A percentile compares a stretch with the other conserved stretches of the same genome.
Evolutionary conservation across 2,888 invertebrate genomes (phyloP).

Genomic region (Thymelicus sylvestris): DNA sequence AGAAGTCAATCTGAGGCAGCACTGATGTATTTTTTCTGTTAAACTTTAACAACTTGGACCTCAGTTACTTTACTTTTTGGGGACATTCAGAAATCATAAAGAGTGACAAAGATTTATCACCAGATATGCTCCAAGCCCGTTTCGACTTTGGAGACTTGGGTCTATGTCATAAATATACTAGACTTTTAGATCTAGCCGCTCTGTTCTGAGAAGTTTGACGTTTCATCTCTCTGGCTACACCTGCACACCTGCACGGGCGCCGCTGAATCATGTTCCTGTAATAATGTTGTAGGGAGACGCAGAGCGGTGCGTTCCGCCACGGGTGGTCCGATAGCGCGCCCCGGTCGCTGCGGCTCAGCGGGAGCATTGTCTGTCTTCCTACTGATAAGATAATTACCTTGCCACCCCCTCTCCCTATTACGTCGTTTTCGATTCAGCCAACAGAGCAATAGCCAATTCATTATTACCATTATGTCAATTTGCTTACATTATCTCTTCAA

Average conservation of each 20-base stretch:
- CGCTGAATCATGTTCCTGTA: constrained; percentile 51
- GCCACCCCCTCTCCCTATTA: constrained; percentile 43
- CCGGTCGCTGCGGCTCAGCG: constrained; percentile 28
- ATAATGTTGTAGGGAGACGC: constrained; percentile 29
- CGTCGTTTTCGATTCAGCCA: constrained; percentile 18
- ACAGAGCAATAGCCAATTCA: not conserved
- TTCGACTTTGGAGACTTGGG: not conserved
- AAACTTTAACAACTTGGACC: too few relatives aligned
- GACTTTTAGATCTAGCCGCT: not conserved
- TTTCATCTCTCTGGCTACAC: constrained; percentile 38
- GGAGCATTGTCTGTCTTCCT: constrained; percentile 42
- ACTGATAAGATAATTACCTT: constrained; percentile 66
- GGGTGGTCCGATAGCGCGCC: constrained; percentile 38
- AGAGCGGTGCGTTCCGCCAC: constrained; percentile 13
- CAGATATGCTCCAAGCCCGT: not conserved
- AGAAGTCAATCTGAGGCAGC: too few relatives aligned
- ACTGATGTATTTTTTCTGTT: too few relatives aligned
- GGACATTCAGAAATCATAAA: too few relatives aligned
- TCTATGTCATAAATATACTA: not conserved
- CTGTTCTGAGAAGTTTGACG: constrained; percentile 47
- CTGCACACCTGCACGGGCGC: constrained; percentile 33
- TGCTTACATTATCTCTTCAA: too few relatives aligned
- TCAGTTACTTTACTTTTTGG: too few relatives aligned
- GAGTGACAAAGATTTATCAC: not conserved
- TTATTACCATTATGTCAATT: not conserved